These are phyloP conservation scores for Mus musculus DNA, from an alignment of 2,113 vertebrate species.

Conservation along the genomic window GRCm39 chr3:104998001-104998500, in stretches of 20 bases:
- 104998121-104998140: not conserved
- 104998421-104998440: not conserved
- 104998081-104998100: not conserved
- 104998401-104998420: fast-evolving
- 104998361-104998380: not conserved
- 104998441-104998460: not conserved
- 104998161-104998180: not conserved
- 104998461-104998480: not conserved
- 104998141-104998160: not conserved
- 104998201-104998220: not conserved
- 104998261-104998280: not conserved
- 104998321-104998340: not conserved
- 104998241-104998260: not conserved
- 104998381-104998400: not conserved
- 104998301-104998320: not conserved
- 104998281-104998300: not conserved
- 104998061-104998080: fast-evolving
- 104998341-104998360: not conserved
- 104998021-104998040: not conserved
- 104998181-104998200: not conserved
- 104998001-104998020: not conserved
- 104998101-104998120: not conserved
- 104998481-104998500: not conserved
- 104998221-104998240: not conserved
- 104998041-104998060: no score